phyloP scores from a whole-genome alignment of 2,888 invertebrate species.

The Eristalinus sepulchralis region DNA sequence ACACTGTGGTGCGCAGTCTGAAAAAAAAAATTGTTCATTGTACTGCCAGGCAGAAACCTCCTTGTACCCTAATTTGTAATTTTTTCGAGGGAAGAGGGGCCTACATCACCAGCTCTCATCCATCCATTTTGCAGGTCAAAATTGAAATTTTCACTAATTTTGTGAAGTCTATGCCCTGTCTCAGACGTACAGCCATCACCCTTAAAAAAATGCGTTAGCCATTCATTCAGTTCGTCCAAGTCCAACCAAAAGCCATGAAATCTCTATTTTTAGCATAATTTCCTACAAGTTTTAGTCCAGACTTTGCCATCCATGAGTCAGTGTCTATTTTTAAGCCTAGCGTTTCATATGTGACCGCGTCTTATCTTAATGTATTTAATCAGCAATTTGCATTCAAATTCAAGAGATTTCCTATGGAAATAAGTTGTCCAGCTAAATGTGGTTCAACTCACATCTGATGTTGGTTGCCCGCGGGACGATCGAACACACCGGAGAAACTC shows the following conservation, averaged over 20 bases:
- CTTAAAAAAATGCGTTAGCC: conserved; percentile 1
- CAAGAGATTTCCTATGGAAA: conserved; percentile 30
- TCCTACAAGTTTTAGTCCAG: neutral
- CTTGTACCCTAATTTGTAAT: too few species aligned
- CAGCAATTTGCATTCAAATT: conserved; percentile 38
- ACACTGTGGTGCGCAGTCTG: too few species aligned
- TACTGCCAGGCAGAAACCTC: too few species aligned
- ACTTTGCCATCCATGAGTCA: conserved; percentile 35
- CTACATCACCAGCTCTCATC: too few species aligned
- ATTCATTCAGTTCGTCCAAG: conserved; percentile 13
- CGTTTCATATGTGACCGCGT: conserved; percentile 23
- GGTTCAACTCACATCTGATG: neutral
- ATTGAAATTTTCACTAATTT: too few species aligned
- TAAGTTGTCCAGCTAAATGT: conserved; percentile 20
- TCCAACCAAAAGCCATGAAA: neutral
- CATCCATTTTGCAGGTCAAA: too few species aligned
- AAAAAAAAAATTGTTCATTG: too few species aligned
- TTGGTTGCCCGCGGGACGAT: neutral
- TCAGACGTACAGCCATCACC: too few species aligned
- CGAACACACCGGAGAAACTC: neutral
- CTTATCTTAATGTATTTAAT: conserved; percentile 38
- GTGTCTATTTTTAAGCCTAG: neutral
- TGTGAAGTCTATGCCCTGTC: too few species aligned
- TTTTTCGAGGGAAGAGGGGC: too few species aligned
- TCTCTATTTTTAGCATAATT: conserved; percentile 31